Evolutionary conservation across 2,797 vertebrate species (phyloP), one percentile per base, ranked within the genome.

Genomic region (Cossypha heuglini): DNA sequence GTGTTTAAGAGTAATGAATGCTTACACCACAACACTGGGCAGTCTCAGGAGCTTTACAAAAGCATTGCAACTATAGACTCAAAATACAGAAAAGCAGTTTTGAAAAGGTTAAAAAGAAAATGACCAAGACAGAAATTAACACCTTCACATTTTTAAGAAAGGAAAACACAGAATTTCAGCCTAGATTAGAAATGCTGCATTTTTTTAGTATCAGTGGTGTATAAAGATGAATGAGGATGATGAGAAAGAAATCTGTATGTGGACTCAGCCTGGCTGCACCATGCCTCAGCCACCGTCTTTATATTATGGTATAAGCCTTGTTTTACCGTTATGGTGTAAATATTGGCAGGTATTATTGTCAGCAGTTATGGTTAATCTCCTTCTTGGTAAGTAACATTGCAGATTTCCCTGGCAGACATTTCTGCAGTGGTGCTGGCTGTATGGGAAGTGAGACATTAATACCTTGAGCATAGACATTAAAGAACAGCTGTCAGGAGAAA

Each of bases 231-330:
- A 37, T 35, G 14, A 22, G 20, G 31, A 45, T 46, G 18, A 33
- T 49, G 12, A 88, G 58, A 75, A 83, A 63, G 16, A 78, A 85
- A 78, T 69, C 20, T 63, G 1, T 31, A 10, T 14, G 16, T 78
- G 54, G 25, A 19, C 5, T 68, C 37, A 35, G 5, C 29, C 71
- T 58, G 46, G 14, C 64, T 71, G 19, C 26, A 33, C 29, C 13
- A 4, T 46, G 24, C 28, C 22, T 31, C 54, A 35, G 15, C 19
- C 48, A 29, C 21, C 0, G 0, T 45, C 17, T 54, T 46, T 58
- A 26, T 43, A 16, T n/a, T 18, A 37, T 4, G 8, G 31, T 26
- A 37, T 38, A 75, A 61, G n/a, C 26, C 37, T 45, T 37, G 6
- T 28, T 66, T 89, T 62, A 14, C 45, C 45, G 14, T 29, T 31